Evolutionary conservation across 53 echinoderm and acorn worm genomes (phyloP), one percentile per base, ranked within the genome.

Genomic region (Holothuria scabra): DNA sequence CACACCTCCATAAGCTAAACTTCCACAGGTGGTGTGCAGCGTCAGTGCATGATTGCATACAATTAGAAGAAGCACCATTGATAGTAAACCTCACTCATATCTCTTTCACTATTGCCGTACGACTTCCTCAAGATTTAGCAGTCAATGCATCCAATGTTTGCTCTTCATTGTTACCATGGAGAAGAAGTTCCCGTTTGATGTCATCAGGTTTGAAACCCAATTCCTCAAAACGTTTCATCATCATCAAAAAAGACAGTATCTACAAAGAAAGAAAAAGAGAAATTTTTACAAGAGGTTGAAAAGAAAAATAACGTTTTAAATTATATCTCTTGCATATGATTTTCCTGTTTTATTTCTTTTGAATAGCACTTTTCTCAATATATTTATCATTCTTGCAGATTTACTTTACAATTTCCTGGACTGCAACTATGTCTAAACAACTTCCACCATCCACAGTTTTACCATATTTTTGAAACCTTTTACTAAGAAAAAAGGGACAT

Each of bases 131-230:
- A 4, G 80, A 46, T 37, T 83, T 88, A 61, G 91, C 74, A 5
- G 94, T 97, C 72, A 97, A 84, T 16, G 88, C 90, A 74, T 97
- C 92, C 30, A 97, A 81, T 46, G 94, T 91, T 65, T 89, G 92
- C 33, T 94, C 92, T 74, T 94, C 91, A 72, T 97, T 82, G 68
- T 90, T 97, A 41, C 89, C 91, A 55, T 94, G 92, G 14, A 94
- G 59, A 8, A 97, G 87, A 12, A 97, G 88, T 79, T 94, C 94
- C 64, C 94, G 67, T 57, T 86, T 90, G 60, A 97, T 92, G 64
- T 97, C 99, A 60, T 97, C 99, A 18, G 87, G 71, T 71, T 94
- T 90, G 84, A 97, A 97, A 20, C 99, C 99, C 14, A 97, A 87
- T 48, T 92, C 94, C 55, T 97, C 99, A 81, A 97, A 94, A 38